Evolutionary conservation across 1,140 invertebrate species (phyloP).

Genomic region (Luehdorfia chinensis): DNA sequence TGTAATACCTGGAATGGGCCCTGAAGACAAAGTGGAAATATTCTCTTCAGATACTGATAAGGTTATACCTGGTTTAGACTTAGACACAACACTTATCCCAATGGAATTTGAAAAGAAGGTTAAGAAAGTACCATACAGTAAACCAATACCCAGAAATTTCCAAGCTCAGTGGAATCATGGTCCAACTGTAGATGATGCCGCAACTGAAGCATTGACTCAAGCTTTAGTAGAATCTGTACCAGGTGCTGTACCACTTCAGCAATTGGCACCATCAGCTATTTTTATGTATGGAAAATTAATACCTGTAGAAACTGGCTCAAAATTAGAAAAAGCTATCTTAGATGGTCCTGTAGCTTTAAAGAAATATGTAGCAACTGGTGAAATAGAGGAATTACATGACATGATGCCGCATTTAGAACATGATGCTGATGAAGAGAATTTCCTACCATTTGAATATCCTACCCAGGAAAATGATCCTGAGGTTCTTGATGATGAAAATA

Average conservation of each 20-base stretch:
- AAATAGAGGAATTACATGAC: slow-evolving; percentile 87
- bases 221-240: slow-evolving; percentile 83
- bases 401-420: slow-evolving; percentile 82
- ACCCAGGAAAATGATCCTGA: slow-evolving; percentile 42
- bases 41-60: slow-evolving; percentile 78
- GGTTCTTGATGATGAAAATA: slow-evolving; percentile 34
- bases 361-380: slow-evolving; percentile 85
- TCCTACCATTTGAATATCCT: slow-evolving; percentile 66
- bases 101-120: slow-evolving; percentile 83
- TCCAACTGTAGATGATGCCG: slow-evolving; percentile 77
- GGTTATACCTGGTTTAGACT: slow-evolving; percentile 92
- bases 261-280: slow-evolving; percentile 86
- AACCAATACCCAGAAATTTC: slow-evolving; percentile 97
- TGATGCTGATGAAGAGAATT: slow-evolving; percentile 77
- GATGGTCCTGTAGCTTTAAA: slow-evolving; percentile 87
- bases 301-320: slow-evolving; percentile 84
- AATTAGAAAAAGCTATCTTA: slow-evolving; percentile 83
- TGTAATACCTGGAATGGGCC: slow-evolving; percentile 95
- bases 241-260: slow-evolving; percentile 82
- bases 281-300: slow-evolving; percentile 89
- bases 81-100: slow-evolving; percentile 81
- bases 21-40: slow-evolving; percentile 91
- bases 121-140: slow-evolving; percentile 94
- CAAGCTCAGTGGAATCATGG: slow-evolving; percentile 96
- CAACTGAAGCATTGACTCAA: slow-evolving; percentile 82